phyloP scores from a whole-genome alignment of 1,140 invertebrate genomes.

The Trachymyrmex cornetzi region DNA sequence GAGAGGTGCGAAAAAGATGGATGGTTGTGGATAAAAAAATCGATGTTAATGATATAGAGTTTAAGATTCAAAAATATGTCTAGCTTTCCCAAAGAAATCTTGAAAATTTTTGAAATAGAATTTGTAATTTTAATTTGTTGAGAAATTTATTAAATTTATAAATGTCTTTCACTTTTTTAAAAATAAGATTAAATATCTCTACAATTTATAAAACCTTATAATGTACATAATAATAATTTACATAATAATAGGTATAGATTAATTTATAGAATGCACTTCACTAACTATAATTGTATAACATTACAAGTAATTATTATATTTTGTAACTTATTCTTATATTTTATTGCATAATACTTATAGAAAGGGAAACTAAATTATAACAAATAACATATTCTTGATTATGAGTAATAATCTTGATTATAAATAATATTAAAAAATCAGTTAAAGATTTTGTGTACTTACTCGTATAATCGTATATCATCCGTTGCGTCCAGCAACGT shows the following conservation, averaged over 20 bases:
- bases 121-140: neutral
- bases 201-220: neutral
- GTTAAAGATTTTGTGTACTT: conserved; percentile 41
- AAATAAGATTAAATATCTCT: neutral
- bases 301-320: too few relatives aligned
- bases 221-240: neutral
- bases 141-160: neutral
- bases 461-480: conserved; percentile 70
- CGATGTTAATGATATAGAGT: conserved; percentile 26
- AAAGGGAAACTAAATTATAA: neutral
- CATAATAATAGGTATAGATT: neutral
- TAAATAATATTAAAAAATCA: neutral
- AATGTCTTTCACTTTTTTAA: neutral
- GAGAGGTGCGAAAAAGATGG: conserved; percentile 22
- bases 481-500: conserved; percentile 64
- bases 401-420: too few relatives aligned
- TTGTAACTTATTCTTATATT: neutral
- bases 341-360: neutral
- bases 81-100: neutral
- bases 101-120: neutral
- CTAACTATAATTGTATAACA: neutral
- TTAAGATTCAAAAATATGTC: neutral
- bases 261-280: neutral
- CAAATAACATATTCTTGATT: neutral
- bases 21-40: conserved; percentile 38